Base-by-base conservation (phyloP, 2,113 vertebrate genomes). In the Brachyhypopomus gauderio region DNA sequence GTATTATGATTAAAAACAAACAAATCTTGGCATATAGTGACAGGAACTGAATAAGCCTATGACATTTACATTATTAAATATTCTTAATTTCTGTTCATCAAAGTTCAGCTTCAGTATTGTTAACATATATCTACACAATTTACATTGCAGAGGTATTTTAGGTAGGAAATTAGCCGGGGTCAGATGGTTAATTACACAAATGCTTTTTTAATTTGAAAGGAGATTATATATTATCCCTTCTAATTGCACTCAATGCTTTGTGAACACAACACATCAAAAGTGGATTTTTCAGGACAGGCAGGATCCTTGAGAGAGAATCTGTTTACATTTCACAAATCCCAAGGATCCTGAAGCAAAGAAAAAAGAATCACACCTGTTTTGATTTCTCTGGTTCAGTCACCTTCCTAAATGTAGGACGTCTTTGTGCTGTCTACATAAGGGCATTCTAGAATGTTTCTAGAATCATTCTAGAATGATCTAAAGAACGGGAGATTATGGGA, bases 171-270 rank as follows among this genome's bases (percentile, higher is more conserved):
- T 70, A 48, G 52, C n/a, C 45, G 64, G 72, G 72, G 72, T 75
- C 72, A 75, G 72, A 69, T 72, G 79, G 41, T 62, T 75, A 75
- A 81, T 58, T 25, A 62, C 72, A 38, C 56, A 67, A 81, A 63
- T 25, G 19, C 38, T 27, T 67, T 52, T 75, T 72, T 22, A 22
- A 69, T 59, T 67, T 74, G 58, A 36, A 81, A 59, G 6, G 17
- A 81, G 79, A 75, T 75, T 75, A 81, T 69, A 19, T 66, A 74
- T 81, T 81, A 81, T 81, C 72, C 62, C 55, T 45, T 45, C 20
- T 75, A 75, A 75, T 75, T 75, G 52, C 72, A 67, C 22, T 75
- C 23, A 72, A 67, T 34, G 48, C 72, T 34, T 58, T 45, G 52
- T 81, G 34, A 81, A 75, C 63, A 27, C 9, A 34, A 75, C 62